Evolutionary conservation across 2,888 invertebrate genomes (phyloP).

Genomic region (Agrilus cyanescens): DNA sequence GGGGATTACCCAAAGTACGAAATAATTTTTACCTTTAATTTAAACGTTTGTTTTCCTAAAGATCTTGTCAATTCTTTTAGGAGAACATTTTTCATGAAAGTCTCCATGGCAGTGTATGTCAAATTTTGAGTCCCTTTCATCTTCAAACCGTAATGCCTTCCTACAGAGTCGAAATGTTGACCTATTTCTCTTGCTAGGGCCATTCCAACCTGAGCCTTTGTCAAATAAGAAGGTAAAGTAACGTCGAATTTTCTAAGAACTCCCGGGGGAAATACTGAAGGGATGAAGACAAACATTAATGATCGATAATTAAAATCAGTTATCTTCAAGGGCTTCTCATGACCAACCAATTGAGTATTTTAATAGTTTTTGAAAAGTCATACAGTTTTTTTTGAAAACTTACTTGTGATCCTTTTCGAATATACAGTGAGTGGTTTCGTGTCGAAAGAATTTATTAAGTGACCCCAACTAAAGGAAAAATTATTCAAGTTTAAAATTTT

Average conservation of each 20-base stretch:
- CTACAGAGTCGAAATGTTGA: conserved; percentile 21
- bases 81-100: conserved; percentile 8
- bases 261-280: conserved; percentile 17
- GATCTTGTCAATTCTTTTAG: conserved; percentile 8
- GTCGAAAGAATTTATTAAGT: conserved; percentile 14
- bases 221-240: conserved; percentile 20
- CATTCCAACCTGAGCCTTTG: conserved; percentile 19
- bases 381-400: conserved; percentile 3
- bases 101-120: conserved; percentile 12
- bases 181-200: conserved; percentile 22
- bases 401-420: conserved; percentile 14
- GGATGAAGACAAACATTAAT: conserved; percentile 2
- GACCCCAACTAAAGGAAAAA: conserved; percentile 15
- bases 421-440: conserved; percentile 16
- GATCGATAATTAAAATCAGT: too few relatives aligned
- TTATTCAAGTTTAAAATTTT: background rate
- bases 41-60: conserved; percentile 9
- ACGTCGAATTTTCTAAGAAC: conserved; percentile 10
- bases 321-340: too few relatives aligned
- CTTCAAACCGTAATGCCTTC: conserved; percentile 16
- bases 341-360: too few relatives aligned
- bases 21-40: conserved; percentile 9
- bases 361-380: background rate
- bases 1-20: background rate
- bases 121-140: conserved; percentile 7